phyloP scores from a whole-genome alignment of 2,888 invertebrate genomes.

The Epistrophe eligans region DNA sequence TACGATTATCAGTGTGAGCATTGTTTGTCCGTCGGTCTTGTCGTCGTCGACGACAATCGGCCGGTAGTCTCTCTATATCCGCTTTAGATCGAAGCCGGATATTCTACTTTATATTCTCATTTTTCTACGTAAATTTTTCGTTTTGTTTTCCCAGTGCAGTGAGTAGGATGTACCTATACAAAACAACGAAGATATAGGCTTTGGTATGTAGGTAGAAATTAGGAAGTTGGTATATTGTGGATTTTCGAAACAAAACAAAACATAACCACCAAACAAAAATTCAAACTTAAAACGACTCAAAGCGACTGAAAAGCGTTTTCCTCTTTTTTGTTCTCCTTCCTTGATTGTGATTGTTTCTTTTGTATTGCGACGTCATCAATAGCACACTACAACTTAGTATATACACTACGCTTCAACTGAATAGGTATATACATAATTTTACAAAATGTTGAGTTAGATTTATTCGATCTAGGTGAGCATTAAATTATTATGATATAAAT shows the following conservation, averaged over 20 bases:
- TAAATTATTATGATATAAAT: no score
- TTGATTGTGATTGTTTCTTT: neutral
- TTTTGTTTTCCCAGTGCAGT: constrained; percentile 37
- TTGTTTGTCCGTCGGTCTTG: constrained; percentile 32
- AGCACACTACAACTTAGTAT: neutral
- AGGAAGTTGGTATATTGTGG: constrained; percentile 32
- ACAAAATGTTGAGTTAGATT: no score
- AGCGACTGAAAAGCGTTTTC: constrained; percentile 40
- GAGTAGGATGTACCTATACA: constrained; percentile 9
- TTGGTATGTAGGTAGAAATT: constrained; percentile 10
- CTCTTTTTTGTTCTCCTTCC: constrained; percentile 56
- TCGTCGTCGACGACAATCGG: neutral
- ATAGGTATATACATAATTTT: neutral
- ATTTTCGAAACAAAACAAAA: constrained; percentile 30
- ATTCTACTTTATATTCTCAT: constrained; percentile 82
- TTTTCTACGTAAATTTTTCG: constrained; percentile 73
- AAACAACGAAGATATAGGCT: neutral
- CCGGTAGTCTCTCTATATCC: constrained; percentile 62
- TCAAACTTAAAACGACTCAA: constrained; percentile 17
- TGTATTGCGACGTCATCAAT: neutral
- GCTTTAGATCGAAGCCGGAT: constrained; percentile 78
- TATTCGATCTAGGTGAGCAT: no score
- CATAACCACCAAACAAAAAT: constrained; percentile 49
- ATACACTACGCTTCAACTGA: neutral
- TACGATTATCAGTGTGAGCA: constrained; percentile 62